These are phyloP conservation scores for Rousettus leschenaultii DNA, from an alignment of 2,113 vertebrate species.

Conservation along the genomic window DNA sequence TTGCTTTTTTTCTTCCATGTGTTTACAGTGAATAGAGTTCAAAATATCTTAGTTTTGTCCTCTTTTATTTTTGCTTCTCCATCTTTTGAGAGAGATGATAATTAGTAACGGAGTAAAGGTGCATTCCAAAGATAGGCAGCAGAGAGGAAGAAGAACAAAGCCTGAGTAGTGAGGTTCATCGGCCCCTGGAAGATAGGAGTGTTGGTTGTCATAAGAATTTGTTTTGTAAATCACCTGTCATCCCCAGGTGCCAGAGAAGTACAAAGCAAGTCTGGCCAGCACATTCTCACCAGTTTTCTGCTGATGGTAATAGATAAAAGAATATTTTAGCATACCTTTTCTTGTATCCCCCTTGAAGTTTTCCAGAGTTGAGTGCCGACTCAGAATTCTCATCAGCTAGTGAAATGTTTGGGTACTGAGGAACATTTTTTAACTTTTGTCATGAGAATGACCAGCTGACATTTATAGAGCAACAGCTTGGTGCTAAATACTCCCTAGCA, in stretches of 20 bases:
- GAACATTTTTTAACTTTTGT: conserved; percentile 40
- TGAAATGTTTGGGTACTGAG: not conserved
- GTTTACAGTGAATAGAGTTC: not conserved
- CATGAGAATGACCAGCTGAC: not conserved
- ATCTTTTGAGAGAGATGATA: not conserved
- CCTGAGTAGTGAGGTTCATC: not conserved
- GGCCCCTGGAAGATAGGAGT: not conserved
- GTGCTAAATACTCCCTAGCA: conserved; percentile 4
- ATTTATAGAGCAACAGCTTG: conserved; percentile 44
- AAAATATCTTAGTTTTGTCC: not conserved
- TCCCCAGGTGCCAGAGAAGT: not conserved
- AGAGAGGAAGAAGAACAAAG: not conserved
- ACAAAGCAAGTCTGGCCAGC: not conserved
- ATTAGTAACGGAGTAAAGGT: not conserved
- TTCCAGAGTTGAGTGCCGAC: not conserved
- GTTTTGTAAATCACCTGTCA: conserved; percentile 1
- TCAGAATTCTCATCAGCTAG: not conserved
- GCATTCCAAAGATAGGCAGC: not conserved
- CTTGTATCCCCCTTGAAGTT: not conserved
- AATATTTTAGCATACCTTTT: not conserved
- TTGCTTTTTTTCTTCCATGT: not conserved
- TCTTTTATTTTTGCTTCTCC: conserved; percentile 5
- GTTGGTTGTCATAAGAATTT: not conserved
- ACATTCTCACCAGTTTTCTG: not conserved
- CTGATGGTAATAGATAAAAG: not conserved